A percentile compares a stretch with the other conserved stretches of the same genome.
These are phyloP conservation scores for Leptopilina boulardi DNA, from an alignment of 1,140 invertebrate genomes.

Conservation along the genomic window DNA sequence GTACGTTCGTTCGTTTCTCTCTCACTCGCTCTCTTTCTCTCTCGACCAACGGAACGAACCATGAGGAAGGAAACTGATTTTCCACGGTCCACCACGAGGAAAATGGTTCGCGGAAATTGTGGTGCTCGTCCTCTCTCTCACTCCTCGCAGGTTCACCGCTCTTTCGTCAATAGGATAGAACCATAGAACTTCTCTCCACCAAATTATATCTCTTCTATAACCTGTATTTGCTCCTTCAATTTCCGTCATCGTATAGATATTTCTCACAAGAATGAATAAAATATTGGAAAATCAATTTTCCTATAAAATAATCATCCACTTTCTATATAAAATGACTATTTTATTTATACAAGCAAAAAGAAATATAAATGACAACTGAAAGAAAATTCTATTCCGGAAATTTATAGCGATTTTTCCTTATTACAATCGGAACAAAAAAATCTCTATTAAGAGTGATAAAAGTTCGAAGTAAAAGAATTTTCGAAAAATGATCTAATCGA, in stretches of 20 bases:
- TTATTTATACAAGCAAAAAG: too few species aligned
- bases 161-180: conserved; percentile 40
- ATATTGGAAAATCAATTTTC: neutral
- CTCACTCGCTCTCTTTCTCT: neutral
- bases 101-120: conserved; percentile 63
- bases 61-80: conserved; percentile 62
- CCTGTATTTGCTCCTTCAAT: neutral
- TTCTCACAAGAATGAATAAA: neutral
- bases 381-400: too few species aligned
- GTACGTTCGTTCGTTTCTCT: neutral
- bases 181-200: conserved; percentile 6
- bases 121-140: conserved; percentile 26
- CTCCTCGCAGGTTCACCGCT: conserved; percentile 37
- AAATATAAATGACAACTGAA: too few species aligned
- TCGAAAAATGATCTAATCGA: too few species aligned
- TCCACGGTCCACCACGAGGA: conserved; percentile 53
- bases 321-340: neutral
- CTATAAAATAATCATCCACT: conserved; percentile 5
- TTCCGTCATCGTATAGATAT: neutral
- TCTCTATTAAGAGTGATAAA: too few species aligned
- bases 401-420: too few species aligned
- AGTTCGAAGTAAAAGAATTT: too few species aligned
- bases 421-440: too few species aligned
- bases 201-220: conserved; percentile 8
- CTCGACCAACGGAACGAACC: conserved; percentile 43